Conservation (phyloP, 2,797 vertebrate species). For the Brachyalestes nurse region DNA sequence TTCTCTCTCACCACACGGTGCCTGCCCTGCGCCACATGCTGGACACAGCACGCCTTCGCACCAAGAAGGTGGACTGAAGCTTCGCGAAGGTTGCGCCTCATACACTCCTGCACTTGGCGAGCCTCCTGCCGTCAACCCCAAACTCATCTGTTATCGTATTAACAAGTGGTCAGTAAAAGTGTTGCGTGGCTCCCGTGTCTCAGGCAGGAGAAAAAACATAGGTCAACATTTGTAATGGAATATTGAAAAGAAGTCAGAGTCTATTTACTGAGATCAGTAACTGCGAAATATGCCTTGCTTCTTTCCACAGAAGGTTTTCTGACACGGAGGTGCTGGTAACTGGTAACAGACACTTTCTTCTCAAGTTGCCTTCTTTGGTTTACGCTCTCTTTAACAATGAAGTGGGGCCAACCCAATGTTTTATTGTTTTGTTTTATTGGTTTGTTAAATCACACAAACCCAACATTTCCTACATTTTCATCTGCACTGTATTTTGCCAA, state of each 20-base stretch:
- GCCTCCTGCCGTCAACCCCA: background rate
- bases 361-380: conserved; percentile 67
- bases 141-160: conserved; percentile 2
- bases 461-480: conserved; percentile 47
- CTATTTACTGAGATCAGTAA: conserved; percentile 2
- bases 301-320: conserved; percentile 16
- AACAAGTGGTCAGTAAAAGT: conserved; percentile 3
- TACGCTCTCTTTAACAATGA: conserved; percentile 42
- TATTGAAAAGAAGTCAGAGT: conserved; percentile 1
- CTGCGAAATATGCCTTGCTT: conserved; percentile 40
- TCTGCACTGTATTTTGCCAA: conserved; percentile 36
- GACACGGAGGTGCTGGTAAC: conserved; percentile 36
- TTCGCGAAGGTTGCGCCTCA: background rate
- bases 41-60: conserved; percentile 84
- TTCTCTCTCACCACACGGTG: conserved; percentile 82
- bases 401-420: conserved; percentile 35
- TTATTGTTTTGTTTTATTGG: conserved; percentile 45
- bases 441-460: background rate
- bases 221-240: conserved; percentile 9
- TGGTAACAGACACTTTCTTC: conserved; percentile 37
- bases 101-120: background rate
- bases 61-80: conserved; percentile 92
- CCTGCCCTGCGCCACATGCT: conserved; percentile 80
- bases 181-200: background rate
- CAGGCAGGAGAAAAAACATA: background rate